These are phyloP conservation scores for Thecophora atra DNA, from an alignment of 2,888 invertebrate species.

Conservation along the genomic window DNA sequence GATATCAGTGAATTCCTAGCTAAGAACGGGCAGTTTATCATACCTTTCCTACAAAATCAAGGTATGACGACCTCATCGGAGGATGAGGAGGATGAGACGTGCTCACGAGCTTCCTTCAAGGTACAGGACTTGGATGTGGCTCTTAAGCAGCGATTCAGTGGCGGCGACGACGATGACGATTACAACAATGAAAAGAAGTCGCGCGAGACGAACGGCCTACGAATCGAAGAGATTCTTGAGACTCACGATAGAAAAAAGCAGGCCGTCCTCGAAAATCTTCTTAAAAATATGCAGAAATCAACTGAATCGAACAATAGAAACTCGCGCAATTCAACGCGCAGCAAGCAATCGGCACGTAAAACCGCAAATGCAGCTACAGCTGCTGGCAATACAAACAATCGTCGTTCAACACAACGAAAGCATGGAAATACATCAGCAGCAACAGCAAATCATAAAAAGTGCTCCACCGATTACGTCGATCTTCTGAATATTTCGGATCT, in stretches of 20 bases:
- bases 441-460: conserved; percentile 45
- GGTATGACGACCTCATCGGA: conserved; percentile 65
- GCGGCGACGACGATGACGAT: conserved; percentile 17
- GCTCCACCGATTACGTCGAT: conserved; percentile 42
- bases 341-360: conserved; percentile 50
- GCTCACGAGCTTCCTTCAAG: conserved; percentile 63
- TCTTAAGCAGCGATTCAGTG: conserved; percentile 53
- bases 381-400: conserved; percentile 37
- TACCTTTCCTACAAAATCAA: conserved; percentile 65
- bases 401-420: conserved; percentile 40
- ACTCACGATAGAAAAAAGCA: conserved; percentile 51
- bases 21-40: conserved; percentile 63
- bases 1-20: conserved; percentile 62
- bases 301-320: conserved; percentile 59
- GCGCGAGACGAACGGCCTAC: conserved; percentile 43
- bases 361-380: conserved; percentile 44
- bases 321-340: conserved; percentile 64
- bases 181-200: neutral
- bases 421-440: conserved; percentile 37
- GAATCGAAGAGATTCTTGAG: conserved; percentile 53
- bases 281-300: conserved; percentile 59
- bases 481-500: conserved; percentile 56
- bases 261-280: conserved; percentile 54
- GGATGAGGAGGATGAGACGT: conserved; percentile 58
- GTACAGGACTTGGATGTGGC: conserved; percentile 65